A percentile compares a stretch with the other conserved stretches of the same genome.
phyloP scores from a whole-genome alignment of 2,888 invertebrate genomes.

The Hypercompe scribonia region DNA sequence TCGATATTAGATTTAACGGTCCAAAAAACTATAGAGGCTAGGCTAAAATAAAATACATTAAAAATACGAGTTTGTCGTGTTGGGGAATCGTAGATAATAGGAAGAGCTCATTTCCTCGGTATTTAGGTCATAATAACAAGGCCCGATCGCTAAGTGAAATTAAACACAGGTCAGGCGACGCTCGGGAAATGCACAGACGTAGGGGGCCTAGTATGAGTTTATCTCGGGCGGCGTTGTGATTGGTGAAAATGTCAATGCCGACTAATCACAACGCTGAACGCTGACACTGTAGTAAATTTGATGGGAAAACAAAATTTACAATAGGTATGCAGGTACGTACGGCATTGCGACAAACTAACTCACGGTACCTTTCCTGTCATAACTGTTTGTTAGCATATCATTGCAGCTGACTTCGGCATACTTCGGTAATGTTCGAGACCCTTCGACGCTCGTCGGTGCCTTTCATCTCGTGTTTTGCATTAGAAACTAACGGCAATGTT shows the following conservation, averaged over 20 bases:
- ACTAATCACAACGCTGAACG: not conserved
- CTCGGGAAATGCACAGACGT: constrained; percentile 53
- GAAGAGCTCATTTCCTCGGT: constrained; percentile 71
- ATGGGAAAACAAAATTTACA: not conserved
- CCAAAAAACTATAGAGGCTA: constrained; percentile 36
- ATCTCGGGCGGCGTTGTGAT: not conserved
- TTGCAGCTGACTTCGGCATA: constrained; percentile 29
- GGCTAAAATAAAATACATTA: constrained; percentile 33
- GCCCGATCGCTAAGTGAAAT: constrained; percentile 67
- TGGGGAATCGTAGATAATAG: constrained; percentile 67
- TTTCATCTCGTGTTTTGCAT: constrained; percentile 34
- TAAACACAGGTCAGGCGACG: constrained; percentile 57
- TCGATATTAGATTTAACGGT: constrained; percentile 25
- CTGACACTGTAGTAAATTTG: not conserved
- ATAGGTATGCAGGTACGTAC: constrained; percentile 26
- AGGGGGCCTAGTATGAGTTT: not conserved
- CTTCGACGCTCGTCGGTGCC: constrained; percentile 20
- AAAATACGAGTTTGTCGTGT: constrained; percentile 56
- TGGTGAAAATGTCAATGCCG: not conserved
- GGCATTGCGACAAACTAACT: constrained; percentile 37
- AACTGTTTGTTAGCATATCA: constrained; percentile 34
- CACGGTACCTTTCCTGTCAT: constrained; percentile 31
- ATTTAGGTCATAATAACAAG: constrained; percentile 75
- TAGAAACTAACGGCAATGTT: constrained; percentile 38
- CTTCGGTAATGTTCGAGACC: constrained; percentile 23